These are phyloP conservation scores for Autographa pulchrina DNA, from an alignment of 2,888 invertebrate species.

Conservation along the genomic window DNA sequence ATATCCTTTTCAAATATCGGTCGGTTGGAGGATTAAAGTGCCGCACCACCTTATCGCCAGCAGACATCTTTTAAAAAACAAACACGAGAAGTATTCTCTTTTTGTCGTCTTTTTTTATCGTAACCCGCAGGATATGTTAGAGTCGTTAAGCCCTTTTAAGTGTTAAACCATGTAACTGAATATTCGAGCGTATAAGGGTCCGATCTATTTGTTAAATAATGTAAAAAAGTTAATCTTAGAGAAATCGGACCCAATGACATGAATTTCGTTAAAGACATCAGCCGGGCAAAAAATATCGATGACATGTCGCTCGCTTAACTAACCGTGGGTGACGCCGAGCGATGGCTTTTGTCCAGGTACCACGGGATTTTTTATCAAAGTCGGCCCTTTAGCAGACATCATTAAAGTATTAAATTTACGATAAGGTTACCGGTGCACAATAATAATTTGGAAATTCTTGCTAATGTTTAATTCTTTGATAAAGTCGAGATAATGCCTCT, in stretches of 20 bases:
- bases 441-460: conserved; percentile 68
- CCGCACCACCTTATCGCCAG: conserved; percentile 87
- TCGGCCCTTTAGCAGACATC: conserved; percentile 78
- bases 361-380: conserved; percentile 76
- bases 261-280: conserved; percentile 88
- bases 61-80: conserved; percentile 90
- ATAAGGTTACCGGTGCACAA: conserved; percentile 74
- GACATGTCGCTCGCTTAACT: conserved; percentile 82
- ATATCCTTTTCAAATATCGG: conserved; percentile 89
- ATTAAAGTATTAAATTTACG: conserved; percentile 87
- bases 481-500: conserved; percentile 26
- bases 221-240: conserved; percentile 88
- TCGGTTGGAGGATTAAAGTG: conserved; percentile 88
- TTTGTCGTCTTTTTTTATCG: conserved; percentile 88
- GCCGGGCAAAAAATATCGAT: conserved; percentile 85
- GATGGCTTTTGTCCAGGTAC: conserved; percentile 77
- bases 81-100: conserved; percentile 87
- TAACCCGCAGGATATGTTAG: conserved; percentile 90
- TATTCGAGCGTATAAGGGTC: conserved; percentile 88
- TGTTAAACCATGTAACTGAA: conserved; percentile 90
- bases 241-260: conserved; percentile 88
- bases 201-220: conserved; percentile 89
- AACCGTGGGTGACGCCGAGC: conserved; percentile 78
- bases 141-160: conserved; percentile 90
- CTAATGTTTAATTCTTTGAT: conserved; percentile 54